A percentile compares a stretch with the other conserved stretches of the same genome.
Conservation (phyloP, 2,113 vertebrate genomes). For the Isurus oxyrinchus region DNA sequence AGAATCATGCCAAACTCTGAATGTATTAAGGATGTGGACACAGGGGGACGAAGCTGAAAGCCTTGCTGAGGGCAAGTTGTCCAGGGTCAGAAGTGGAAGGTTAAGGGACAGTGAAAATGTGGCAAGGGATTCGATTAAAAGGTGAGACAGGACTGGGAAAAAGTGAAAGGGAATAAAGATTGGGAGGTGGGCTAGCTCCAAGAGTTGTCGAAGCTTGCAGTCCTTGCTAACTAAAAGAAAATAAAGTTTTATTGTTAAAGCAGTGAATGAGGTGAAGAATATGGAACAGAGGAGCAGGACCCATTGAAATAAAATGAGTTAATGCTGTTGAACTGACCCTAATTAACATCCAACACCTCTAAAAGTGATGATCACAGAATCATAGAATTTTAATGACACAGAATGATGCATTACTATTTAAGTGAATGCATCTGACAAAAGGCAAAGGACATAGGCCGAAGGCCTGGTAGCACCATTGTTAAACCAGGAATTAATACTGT, state of each 20-base stretch:
- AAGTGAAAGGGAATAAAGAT: neutral
- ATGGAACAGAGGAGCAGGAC: neutral
- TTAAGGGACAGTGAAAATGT: neutral
- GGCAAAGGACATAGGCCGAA: neutral
- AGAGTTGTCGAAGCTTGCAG: neutral
- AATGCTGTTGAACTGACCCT: neutral
- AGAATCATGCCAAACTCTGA: neutral
- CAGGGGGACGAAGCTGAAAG: neutral
- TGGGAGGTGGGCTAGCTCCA: neutral
- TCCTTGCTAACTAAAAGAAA: neutral
- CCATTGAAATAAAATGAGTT: neutral
- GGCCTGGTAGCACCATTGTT: neutral
- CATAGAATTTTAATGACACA: too few relatives aligned
- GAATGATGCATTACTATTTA: neutral
- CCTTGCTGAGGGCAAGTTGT: neutral
- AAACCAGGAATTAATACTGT: neutral
- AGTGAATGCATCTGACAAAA: neutral
- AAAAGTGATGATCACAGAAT: neutral
- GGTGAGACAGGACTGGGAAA: neutral
- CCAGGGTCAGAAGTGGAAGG: neutral
- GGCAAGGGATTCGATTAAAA: too few relatives aligned
- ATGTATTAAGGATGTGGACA: neutral
- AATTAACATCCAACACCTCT: neutral
- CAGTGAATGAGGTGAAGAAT: neutral
- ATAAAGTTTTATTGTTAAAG: slow-evolving; percentile 1